Percentiles rank a stretch among this genome's conserved stretches.
phyloP scores from a whole-genome alignment of 2,113 vertebrate species.

The Silurus meridionalis region DNA sequence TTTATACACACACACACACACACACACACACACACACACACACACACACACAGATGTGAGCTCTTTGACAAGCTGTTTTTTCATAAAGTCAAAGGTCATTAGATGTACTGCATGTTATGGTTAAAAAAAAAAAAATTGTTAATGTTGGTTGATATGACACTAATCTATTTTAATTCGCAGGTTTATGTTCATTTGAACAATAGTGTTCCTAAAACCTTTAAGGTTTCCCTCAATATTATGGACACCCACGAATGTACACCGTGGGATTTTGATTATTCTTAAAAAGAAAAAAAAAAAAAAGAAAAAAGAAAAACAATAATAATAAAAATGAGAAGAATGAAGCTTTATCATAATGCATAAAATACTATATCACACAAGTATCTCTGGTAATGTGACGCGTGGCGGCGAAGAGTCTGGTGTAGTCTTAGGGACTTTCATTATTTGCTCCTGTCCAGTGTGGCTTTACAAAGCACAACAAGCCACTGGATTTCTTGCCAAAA shows the following conservation, averaged over 20 bases:
- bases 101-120: conserved; percentile 22
- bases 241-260: conserved; percentile 18
- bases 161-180: conserved; percentile 49
- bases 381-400: neutral
- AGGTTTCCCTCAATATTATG: conserved; percentile 18
- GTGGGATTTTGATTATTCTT: conserved; percentile 48
- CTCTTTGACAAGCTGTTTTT: conserved; percentile 60
- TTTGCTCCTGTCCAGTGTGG: neutral
- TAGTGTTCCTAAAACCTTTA: conserved; percentile 47
- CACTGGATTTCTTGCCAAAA: conserved; percentile 27
- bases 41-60: conserved; percentile 68
- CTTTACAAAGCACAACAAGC: conserved; percentile 21
- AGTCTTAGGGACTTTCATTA: neutral
- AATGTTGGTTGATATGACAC: conserved; percentile 47
- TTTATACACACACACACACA: conserved; percentile 60
- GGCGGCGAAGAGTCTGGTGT: conserved; percentile 18
- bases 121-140: neutral
- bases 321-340: conserved; percentile 64
- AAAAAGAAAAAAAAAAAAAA: conserved; percentile 63
- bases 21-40: conserved; percentile 71
- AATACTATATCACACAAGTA: conserved; percentile 82
- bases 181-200: conserved; percentile 40
- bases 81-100: conserved; percentile 42
- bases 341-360: conserved; percentile 70
- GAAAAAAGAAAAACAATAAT: conserved; percentile 57